Evolutionary conservation across 2,888 invertebrate genomes (phyloP), one percentile per base, ranked within the genome.

Genomic region (Hoplodrina blanda): DNA sequence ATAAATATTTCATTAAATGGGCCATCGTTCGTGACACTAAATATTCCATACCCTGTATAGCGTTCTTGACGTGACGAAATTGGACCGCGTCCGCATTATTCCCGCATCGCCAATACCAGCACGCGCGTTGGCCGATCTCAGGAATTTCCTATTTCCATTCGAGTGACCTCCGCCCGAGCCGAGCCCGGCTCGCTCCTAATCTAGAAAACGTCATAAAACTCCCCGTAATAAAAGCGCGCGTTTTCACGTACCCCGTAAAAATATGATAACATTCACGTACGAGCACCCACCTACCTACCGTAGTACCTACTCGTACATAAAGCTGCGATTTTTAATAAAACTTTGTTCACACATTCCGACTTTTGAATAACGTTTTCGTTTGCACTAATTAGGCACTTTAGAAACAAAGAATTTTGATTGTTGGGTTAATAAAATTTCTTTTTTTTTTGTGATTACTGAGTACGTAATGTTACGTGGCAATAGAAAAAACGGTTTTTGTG

Each of bases 181-280:
- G 57, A 66, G 78, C 82, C 73, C 71, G 72, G 68, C 83, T 76
- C 77, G 69, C 82, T 87, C 85, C 93, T 95, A 96, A 95, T 95
- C 95, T 95, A 95, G 93, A 90, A 89, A 91, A 89, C 88, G 91
- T 92, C 94, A 95, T 95, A 95, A 95, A 95, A 92, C 88, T 84
- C 87, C 87, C 90, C 90, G 89, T 92, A 93, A 94, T 95, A 95
- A 95, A 95, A 94, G 83, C 89, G 89, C 91, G 89, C 93, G 91
- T 94, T 95, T 95, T 94, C 95, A 95, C 94, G 94, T 94, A 88
- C 87, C 86, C 92, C 93, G 91, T 95, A 95, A 96, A 95, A 95
- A 94, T 95, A 95, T 96, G 95, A 95, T 96, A 95, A 96, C 94
- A 91, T 91, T 91, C 94, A 94, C 94, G 94, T 93, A 92, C 87